Evolutionary conservation across 2,113 vertebrate species (phyloP), one percentile per base, ranked within the genome.

Genomic region (Sylvietta virens): DNA sequence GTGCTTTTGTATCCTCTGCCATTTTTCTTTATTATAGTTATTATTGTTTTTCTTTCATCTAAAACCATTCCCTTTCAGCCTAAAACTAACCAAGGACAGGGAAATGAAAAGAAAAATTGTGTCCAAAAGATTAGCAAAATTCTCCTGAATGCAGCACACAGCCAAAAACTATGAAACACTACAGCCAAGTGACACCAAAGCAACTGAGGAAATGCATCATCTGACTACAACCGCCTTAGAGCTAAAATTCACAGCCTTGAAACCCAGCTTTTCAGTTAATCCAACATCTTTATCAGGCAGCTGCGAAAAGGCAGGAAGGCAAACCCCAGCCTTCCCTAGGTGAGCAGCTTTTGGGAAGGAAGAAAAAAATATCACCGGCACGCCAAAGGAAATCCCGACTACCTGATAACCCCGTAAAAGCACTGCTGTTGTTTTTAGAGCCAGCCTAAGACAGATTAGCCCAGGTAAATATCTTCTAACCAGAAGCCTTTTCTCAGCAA

Each of bases 401-500:
- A 78, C 37, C 95, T 53, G 90, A 39, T 81, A 94, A 83, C 65
- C 67, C 56, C 1, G 4, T 76, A 45, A 94, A 74, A 87, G 77
- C 3, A 3, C 81, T 67, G 84, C 66, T 87, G 87, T 89, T 95
- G 94, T 94, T 96, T 95, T 86, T 60, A 95, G 80, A 92, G 70
- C 71, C 23, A 13, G 77, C 58, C 93, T 66, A 84, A 91, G n/a
- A 67, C 40, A 96, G 86, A 97, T 92, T 90, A 91, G 80, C 91
- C 82, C 87, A 93, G 87, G 94, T 69, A 94, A 95, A 76, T 70
- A 92, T 66, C 88, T 95, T 83, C 81, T 61, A 84, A 84, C 64
- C 67, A 92, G 81, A 73, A 95, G 74, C 79, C 57, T 90, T 54
- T 88, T 95, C 88, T 91, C 81, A 93, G 91, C 77, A 94, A 80